Conservation (phyloP, 2,113 vertebrate species). For the Mustela lutreola region DNA sequence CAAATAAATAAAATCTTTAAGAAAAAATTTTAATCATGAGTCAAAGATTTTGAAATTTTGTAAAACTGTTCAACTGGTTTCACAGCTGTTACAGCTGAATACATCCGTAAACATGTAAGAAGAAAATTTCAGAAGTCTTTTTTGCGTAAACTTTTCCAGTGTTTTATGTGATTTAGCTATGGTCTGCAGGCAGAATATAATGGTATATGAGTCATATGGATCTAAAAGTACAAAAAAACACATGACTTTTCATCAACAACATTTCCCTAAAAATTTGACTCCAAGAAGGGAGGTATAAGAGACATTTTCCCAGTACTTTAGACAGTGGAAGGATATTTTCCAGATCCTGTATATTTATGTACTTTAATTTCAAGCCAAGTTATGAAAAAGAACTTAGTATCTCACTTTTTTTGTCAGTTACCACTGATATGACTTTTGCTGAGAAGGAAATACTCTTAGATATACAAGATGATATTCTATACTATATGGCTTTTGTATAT, state of each 20-base stretch:
- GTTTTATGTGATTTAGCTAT: not conserved
- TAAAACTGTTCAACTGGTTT: not conserved
- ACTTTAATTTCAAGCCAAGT: not conserved
- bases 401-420: not conserved
- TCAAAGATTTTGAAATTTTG: not conserved
- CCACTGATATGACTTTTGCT: not conserved
- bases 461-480: not conserved
- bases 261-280: not conserved
- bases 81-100: not conserved
- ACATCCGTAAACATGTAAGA: not conserved
- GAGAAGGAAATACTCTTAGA: not conserved
- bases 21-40: not conserved
- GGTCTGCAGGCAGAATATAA: not conserved
- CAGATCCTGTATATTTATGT: not conserved
- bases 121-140: not conserved
- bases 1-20: too few relatives aligned
- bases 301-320: not conserved
- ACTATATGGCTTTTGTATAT: not conserved
- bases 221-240: not conserved
- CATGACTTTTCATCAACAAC: not conserved
- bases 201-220: not conserved
- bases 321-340: not conserved
- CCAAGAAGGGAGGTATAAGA: not conserved
- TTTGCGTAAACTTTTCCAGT: not conserved
- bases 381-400: not conserved